Base-by-base conservation (phyloP, 92 coral and sea anemone genomes). In the Actinernus sp. region DNA sequence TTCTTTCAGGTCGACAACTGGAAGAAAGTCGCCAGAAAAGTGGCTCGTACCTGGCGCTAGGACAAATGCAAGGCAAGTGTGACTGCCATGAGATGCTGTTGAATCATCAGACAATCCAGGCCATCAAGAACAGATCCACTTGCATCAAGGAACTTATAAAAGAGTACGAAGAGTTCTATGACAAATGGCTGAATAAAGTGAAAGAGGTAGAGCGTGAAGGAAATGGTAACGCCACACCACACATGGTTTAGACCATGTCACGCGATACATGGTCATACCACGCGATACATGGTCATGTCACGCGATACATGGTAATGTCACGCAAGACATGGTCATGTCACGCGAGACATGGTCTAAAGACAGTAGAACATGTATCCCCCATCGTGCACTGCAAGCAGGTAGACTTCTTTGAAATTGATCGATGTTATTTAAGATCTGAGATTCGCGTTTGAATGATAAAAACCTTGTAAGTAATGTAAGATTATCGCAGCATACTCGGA, bases 81-180 rank as follows among this genome's bases (percentile, higher is more conserved):
- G 97, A 90, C 74, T 90, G 97, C 52, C 92, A 90, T 33, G 97
- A 90, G 39, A 86, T 90, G 92, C 68, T 90, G 24, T 65, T 90
- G 32, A 81, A 73, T 51, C 85, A 86, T 41, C 89, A 90, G 70
- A 90, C 97, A 9, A 72, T 90, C 20, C 97, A 83, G 53, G 85
- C 67, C 49, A 91, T 95, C 70, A 87, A 95, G 56, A 73, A 69
- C 47, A 84, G 83, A 78, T 87, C 97, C 1, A 24, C 63, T 2
- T 68, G 73, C 34, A 87, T 95, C 63, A 85, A 80, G 60, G 88
- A 95, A 51, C 95, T 95, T 33, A 81, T 95, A 50, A 82, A 72
- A 26, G 99, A 95, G 60, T 95, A 79, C 29, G 97, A 95, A 31
- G 99, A 87, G 38, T 95, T 87, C 58, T 95, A 91, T 43, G 99